phyloP scores from a whole-genome alignment of 2,797 vertebrate genomes.

The Semaprochilodus insignis region DNA sequence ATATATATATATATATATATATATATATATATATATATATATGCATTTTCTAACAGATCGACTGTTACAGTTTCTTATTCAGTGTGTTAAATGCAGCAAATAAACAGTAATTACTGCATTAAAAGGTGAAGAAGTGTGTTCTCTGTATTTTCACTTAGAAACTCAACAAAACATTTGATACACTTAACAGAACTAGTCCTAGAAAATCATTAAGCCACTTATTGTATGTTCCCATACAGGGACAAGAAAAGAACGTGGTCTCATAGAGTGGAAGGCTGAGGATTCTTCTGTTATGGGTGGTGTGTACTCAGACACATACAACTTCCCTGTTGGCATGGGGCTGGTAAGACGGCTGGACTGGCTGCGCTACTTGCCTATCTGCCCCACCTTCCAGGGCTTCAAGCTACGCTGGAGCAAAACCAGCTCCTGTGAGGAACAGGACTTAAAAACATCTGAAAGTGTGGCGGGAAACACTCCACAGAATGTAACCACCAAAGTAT shows the following conservation, averaged over 20 bases:
- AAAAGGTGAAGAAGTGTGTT: too few relatives aligned
- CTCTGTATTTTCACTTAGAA: too few relatives aligned
- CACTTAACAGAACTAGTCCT: neutral
- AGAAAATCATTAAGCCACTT: neutral
- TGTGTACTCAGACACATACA: conserved; percentile 79
- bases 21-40: too few relatives aligned
- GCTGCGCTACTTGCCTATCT: conserved; percentile 85
- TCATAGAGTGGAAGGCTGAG: conserved; percentile 86
- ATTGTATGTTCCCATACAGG: conserved; percentile 72
- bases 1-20: too few relatives aligned
- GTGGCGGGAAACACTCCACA: conserved; percentile 22
- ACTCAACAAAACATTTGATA: neutral
- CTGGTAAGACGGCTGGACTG: conserved; percentile 74
- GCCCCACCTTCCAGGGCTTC: conserved; percentile 89
- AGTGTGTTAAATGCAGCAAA: too few relatives aligned
- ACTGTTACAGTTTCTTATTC: too few relatives aligned
- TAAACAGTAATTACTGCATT: too few relatives aligned
- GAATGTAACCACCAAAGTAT: conserved; percentile 71
- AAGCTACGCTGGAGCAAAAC: conserved; percentile 33
- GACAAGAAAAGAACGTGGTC: conserved; percentile 86
- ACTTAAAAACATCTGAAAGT: conserved; percentile 23
- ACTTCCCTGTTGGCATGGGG: conserved; percentile 90
- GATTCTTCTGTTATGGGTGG: conserved; percentile 69
- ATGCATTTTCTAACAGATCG: too few relatives aligned
- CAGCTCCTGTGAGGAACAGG: conserved; percentile 29